Conservation (phyloP, 2,888 invertebrate species). For the Buathra laborator region DNA sequence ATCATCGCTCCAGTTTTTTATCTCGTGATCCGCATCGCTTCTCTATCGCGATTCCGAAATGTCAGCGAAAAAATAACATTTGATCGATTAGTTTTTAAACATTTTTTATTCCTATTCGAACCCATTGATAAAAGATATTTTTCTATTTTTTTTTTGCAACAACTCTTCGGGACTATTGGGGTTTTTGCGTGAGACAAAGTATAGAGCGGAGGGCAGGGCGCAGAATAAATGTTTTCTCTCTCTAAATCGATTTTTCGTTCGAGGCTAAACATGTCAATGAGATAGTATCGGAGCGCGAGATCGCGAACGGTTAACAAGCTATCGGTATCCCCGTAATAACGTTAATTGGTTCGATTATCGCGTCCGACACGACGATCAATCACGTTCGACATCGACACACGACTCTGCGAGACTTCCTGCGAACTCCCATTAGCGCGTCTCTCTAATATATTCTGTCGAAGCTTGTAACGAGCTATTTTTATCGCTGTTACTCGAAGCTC, state of each 20-base stretch:
- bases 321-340: neutral
- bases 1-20: too few relatives aligned
- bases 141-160: neutral
- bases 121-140: neutral
- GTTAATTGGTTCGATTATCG: conserved; percentile 3
- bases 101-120: neutral
- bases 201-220: too few relatives aligned
- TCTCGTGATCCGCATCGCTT: too few relatives aligned
- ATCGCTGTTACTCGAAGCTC: neutral
- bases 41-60: too few relatives aligned
- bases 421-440: neutral
- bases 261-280: neutral
- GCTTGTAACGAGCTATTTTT: neutral
- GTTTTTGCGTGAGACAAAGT: too few relatives aligned
- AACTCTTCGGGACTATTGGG: neutral
- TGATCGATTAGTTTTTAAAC: too few relatives aligned
- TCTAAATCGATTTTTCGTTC: neutral
- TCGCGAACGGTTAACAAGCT: neutral
- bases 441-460: neutral
- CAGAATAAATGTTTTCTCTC: too few relatives aligned
- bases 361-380: neutral
- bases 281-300: neutral
- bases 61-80: too few relatives aligned
- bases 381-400: conserved; percentile 4
- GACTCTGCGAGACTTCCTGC: neutral